Base-by-base conservation (phyloP, 2,797 vertebrate species). In the Melanotaenia parkinsoni region DNA sequence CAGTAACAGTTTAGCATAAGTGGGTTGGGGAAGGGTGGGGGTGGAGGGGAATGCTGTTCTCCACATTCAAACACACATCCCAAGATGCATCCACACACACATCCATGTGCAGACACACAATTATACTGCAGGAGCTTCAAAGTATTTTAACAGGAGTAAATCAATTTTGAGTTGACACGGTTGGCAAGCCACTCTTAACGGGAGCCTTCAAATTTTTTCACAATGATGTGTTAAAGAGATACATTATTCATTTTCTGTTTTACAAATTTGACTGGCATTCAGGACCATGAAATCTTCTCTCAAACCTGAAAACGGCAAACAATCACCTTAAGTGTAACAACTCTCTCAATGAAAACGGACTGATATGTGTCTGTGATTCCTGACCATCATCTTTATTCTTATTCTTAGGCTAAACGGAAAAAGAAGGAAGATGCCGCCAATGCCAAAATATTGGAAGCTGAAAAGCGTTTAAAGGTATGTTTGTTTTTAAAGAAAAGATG, bases 401-500 rank as follows among this genome's bases (percentile, higher is more conserved):
- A 94, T 95, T 94, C 93, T 93, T 93, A 99, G 98, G 98, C 97
- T 77, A 99, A 99, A 95, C 96, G 98, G 92, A 98, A 95, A 93
- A 99, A 97, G 96, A 99, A 98, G 87, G 97, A 99, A 93, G 98
- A 99, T 94, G 98, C 95, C 35, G 96, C 97, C 93, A 99, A 97
- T 94, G 98, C 97, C 93, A 99, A 98, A 96, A 97, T 99, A 94
- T 77, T 99, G 95, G 98, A 99, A 89, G 98, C 98, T 18, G 98
- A 99, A 92, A 99, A 99, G 92, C 96, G 98, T 88, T 97, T 97
- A 95, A 98, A 99, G 98, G 98, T 99, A 93, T 94, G 95, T 96
- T 92, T 89, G 1, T 59, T 6, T 77, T 54, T 51, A 40, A 57
- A 68, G 30, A 28, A 72, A 79, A 26, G 16, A 67, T 28, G 26